Evolutionary conservation across 2,888 invertebrate species (phyloP).

Genomic region (Argyresthia albistria): DNA sequence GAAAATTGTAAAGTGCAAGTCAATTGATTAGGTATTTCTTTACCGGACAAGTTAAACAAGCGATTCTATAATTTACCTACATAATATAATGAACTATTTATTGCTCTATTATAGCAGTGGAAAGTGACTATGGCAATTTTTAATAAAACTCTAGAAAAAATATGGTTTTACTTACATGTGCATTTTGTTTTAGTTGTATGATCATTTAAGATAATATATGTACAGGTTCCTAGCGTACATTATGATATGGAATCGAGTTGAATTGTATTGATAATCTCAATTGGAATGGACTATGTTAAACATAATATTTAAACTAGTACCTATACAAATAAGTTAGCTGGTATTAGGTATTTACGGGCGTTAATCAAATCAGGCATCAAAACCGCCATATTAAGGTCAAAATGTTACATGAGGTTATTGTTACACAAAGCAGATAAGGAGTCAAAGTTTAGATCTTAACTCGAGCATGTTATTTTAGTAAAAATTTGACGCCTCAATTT

Average conservation of each 20-base stretch:
- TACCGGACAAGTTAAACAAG: background rate
- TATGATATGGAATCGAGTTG: slow-evolving; percentile 55
- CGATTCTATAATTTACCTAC: background rate
- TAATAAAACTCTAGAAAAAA: slow-evolving; percentile 49
- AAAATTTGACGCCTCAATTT: no score
- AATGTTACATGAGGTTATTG: no score
- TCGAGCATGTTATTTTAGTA: no score
- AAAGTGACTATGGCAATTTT: slow-evolving; percentile 21
- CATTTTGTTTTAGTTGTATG: slow-evolving; percentile 6
- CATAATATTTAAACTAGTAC: background rate
- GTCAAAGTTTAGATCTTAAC: no score
- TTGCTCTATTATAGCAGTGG: slow-evolving; percentile 13
- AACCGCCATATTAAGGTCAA: no score
- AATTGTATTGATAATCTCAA: slow-evolving; percentile 13
- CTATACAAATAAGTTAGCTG: no score
- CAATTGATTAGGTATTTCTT: no score
- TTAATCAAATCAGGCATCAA: no score
- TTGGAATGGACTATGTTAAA: background rate
- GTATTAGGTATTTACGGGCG: no score
- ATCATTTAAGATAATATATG: slow-evolving; percentile 27
- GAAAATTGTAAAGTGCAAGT: no score
- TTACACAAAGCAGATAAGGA: no score
- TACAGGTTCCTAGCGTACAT: slow-evolving; percentile 47
- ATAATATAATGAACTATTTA: slow-evolving; percentile 21
- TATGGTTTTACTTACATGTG: slow-evolving; percentile 19